A percentile compares a stretch with the other conserved stretches of the same genome.
phyloP scores from a whole-genome alignment of 2,797 vertebrate genomes.

The Holocentrus rufus region DNA sequence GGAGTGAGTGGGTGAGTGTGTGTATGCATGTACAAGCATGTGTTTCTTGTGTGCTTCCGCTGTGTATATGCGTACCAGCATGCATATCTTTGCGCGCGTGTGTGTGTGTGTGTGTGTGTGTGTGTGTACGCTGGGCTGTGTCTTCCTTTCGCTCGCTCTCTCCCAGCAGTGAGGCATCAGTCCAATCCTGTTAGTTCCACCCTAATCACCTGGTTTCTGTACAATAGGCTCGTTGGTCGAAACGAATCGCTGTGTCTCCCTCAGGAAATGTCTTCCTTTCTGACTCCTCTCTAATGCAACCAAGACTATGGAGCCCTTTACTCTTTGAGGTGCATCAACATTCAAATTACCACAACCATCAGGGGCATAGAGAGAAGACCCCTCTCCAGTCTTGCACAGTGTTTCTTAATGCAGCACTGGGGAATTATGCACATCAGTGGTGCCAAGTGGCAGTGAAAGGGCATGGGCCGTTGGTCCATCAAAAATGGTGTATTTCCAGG shows the following conservation, averaged over 20 bases:
- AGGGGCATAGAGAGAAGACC: conserved; percentile 19
- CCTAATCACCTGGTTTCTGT: conserved; percentile 62
- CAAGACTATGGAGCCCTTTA: conserved; percentile 20
- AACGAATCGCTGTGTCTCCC: conserved; percentile 46
- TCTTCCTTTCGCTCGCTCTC: conserved; percentile 4
- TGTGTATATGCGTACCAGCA: not conserved
- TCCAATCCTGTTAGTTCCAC: conserved; percentile 63
- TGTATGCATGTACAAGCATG: not conserved
- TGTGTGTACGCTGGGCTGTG: not conserved
- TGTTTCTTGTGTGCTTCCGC: not conserved
- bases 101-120: not conserved
- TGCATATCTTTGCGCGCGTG: conserved; percentile 1
- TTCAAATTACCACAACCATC: conserved; percentile 7
- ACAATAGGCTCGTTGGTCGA: conserved; percentile 42
- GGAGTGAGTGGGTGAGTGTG: too few relatives aligned
- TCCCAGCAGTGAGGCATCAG: conserved; percentile 31
- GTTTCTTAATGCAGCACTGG: not conserved
- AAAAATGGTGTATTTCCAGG: too few relatives aligned
- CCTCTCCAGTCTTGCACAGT: not conserved
- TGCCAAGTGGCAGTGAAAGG: too few relatives aligned
- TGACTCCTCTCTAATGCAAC: conserved; percentile 29
- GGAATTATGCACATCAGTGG: too few relatives aligned
- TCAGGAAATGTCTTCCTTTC: conserved; percentile 43
- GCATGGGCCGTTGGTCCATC: too few relatives aligned
- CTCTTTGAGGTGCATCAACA: conserved; percentile 27